These are phyloP conservation scores for Acropora tenuis DNA, from an alignment of 64 coral and sea anemone species.

Conservation along the genomic window DNA sequence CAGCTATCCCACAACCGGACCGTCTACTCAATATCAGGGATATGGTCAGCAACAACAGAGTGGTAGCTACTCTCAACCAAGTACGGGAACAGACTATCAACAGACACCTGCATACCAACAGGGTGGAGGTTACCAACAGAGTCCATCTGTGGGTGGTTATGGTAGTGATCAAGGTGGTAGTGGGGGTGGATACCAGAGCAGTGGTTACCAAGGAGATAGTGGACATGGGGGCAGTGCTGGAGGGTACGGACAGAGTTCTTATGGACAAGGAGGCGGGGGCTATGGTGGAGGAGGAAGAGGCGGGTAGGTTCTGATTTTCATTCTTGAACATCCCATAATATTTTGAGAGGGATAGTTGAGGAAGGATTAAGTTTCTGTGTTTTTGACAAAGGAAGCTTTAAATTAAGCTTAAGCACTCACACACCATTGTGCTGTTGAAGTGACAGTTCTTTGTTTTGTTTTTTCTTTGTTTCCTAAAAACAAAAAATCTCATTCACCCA, in stretches of 20 bases:
- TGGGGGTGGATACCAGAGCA: conserved; percentile 67
- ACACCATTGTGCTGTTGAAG: too few relatives aligned
- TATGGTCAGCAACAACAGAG: conserved; percentile 40
- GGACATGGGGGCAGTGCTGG: conserved; percentile 29
- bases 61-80: conserved; percentile 46
- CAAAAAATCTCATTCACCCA: too few relatives aligned
- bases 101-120: conserved; percentile 37
- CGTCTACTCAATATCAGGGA: conserved; percentile 59
- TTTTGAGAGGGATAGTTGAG: background rate
- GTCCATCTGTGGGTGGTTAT: background rate
- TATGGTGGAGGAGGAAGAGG: conserved; percentile 65
- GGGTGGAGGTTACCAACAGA: conserved; percentile 45
- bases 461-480: too few relatives aligned
- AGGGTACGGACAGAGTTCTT: conserved; percentile 56
- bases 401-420: background rate
- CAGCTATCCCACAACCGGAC: conserved; percentile 39
- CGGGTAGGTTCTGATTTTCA: conserved; percentile 74
- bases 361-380: background rate
- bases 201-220: conserved; percentile 64
- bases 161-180: conserved; percentile 9
- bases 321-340: background rate
- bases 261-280: conserved; percentile 46
- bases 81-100: conserved; percentile 49
- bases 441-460: too few relatives aligned
- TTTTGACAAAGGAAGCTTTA: background rate